Percentiles rank a stretch among this genome's conserved stretches.
Conservation (phyloP, 2,797 vertebrate genomes). For the Babyrousa celebensis region DNA sequence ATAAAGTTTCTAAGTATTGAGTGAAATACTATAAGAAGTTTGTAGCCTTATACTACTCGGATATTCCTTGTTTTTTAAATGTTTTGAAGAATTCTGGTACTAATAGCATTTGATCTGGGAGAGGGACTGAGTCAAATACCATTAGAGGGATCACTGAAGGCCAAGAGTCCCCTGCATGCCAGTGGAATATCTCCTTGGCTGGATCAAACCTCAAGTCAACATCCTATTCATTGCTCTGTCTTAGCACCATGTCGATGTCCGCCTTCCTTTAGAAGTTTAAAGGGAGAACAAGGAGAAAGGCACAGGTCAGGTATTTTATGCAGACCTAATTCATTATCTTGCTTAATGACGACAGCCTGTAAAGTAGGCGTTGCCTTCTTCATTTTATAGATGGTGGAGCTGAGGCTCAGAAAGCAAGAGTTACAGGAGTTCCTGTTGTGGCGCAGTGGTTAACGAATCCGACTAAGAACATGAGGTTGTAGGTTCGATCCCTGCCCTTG, state of each 20-base stretch:
- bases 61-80: slow-evolving; percentile 24
- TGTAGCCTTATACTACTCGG: not conserved
- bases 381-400: not conserved
- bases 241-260: not conserved
- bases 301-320: not conserved
- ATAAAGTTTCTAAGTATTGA: not conserved
- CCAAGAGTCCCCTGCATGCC: not conserved
- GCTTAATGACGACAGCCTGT: not conserved
- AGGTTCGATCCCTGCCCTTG: too few relatives aligned
- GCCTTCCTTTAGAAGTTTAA: not conserved
- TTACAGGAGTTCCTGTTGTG: not conserved
- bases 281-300: not conserved
- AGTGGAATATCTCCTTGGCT: not conserved
- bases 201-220: not conserved
- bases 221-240: not conserved
- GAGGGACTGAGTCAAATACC: not conserved
- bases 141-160: not conserved
- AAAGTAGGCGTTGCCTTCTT: not conserved
- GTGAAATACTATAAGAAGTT: not conserved
- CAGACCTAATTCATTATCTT: not conserved
- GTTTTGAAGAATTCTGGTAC: not conserved
- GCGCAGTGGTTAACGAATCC: too few relatives aligned
- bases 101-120: not conserved
- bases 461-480: too few relatives aligned
- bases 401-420: not conserved